Conservation (phyloP, 2,888 invertebrate species). For the Megamerina dolium region DNA sequence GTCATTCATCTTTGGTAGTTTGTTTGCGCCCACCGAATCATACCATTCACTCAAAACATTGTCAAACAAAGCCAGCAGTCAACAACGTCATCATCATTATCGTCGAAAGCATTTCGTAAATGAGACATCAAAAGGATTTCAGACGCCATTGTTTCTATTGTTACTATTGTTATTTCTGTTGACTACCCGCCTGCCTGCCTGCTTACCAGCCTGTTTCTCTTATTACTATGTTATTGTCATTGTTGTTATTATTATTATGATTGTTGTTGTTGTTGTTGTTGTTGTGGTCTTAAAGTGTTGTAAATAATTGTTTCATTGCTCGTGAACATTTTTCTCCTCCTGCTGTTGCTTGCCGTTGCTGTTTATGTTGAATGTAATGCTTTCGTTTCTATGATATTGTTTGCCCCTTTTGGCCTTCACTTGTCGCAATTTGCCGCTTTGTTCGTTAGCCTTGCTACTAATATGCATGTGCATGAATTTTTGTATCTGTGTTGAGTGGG, state of each 20-base stretch:
- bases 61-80: slow-evolving; percentile 4
- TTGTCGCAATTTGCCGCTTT: no score
- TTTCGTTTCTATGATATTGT: no score
- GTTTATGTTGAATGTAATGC: no score
- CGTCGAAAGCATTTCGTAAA: slow-evolving; percentile 12
- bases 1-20: background rate
- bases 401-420: no score
- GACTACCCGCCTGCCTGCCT: slow-evolving; percentile 13
- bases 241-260: slow-evolving; percentile 5
- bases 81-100: slow-evolving; percentile 1
- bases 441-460: no score
- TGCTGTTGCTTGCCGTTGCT: slow-evolving; percentile 3
- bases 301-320: slow-evolving; percentile 24
- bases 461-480: no score
- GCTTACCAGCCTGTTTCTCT: slow-evolving; percentile 5
- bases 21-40: background rate
- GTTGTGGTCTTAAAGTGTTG: slow-evolving; percentile 16
- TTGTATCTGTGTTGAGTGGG: no score
- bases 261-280: slow-evolving; percentile 1
- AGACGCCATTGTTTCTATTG: slow-evolving; percentile 17
- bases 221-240: slow-evolving; percentile 8
- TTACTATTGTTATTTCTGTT: slow-evolving; percentile 1
- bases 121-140: slow-evolving; percentile 23
- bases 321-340: slow-evolving; percentile 15
- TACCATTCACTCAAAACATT: background rate